Evolutionary conservation across 2,797 vertebrate species (phyloP).

Genomic region (Lophius americanus): DNA sequence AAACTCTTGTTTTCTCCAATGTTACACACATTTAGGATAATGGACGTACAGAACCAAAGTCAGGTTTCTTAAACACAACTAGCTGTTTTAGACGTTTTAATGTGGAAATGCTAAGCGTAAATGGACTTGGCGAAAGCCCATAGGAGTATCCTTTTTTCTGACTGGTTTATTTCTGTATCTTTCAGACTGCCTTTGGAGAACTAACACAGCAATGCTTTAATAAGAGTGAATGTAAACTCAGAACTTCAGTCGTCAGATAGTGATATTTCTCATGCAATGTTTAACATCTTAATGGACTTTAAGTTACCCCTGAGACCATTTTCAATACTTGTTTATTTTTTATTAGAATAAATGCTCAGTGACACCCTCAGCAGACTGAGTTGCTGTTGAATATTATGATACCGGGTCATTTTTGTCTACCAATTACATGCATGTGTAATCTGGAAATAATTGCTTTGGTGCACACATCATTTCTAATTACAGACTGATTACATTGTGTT

Average conservation of each 20-base stretch:
- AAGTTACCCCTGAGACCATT: neutral
- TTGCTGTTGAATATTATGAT: neutral
- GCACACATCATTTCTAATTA: slow-evolving; percentile 12
- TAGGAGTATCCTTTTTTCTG: too few relatives aligned
- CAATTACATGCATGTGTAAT: slow-evolving; percentile 11
- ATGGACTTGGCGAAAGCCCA: too few relatives aligned
- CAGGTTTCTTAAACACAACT: too few relatives aligned
- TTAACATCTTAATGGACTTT: neutral
- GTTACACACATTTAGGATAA: too few relatives aligned
- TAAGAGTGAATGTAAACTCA: neutral
- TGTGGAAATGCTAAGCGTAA: too few relatives aligned
- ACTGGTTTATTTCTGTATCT: too few relatives aligned
- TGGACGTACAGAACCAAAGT: too few relatives aligned
- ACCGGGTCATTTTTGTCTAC: neutral
- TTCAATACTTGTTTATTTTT: neutral
- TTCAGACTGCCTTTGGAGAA: neutral
- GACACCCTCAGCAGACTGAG: neutral
- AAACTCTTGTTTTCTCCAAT: too few relatives aligned
- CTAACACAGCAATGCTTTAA: neutral
- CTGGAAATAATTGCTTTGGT: slow-evolving; percentile 8
- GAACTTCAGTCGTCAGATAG: neutral
- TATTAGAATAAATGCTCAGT: neutral
- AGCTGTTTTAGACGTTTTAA: too few relatives aligned
- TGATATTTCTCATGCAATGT: neutral
- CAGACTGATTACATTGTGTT: neutral